A percentile compares a stretch with the other conserved stretches of the same genome.
phyloP scores from a whole-genome alignment of 2,888 invertebrate genomes.

The Caenorhabditis panamensis region DNA sequence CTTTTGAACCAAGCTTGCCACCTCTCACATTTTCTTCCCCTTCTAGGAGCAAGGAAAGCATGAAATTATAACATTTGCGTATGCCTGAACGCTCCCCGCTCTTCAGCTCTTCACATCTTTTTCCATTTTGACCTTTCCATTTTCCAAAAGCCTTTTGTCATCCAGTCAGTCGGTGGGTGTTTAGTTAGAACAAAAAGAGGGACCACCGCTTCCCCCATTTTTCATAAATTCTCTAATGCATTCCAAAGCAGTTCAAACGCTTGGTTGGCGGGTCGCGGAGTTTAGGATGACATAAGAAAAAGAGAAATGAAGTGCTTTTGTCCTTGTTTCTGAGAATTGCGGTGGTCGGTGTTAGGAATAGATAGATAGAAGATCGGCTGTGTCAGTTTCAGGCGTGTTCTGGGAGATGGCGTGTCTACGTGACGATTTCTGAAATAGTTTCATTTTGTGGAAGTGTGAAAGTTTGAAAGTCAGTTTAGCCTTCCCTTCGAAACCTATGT shows the following conservation, averaged over 20 bases:
- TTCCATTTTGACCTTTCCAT: not conserved
- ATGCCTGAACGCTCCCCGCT: not conserved
- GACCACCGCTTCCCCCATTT: not conserved
- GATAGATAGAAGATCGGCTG: not conserved
- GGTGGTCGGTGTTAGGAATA: not conserved
- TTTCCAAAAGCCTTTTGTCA: not conserved
- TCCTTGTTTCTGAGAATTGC: constrained; percentile 20
- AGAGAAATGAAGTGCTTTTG: constrained; percentile 14
- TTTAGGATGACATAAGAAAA: too few species aligned
- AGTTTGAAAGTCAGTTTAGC: too few species aligned
- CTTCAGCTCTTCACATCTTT: not conserved
- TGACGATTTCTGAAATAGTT: too few species aligned
- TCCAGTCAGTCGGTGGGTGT: not conserved
- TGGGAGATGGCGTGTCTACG: not conserved
- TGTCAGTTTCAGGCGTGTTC: not conserved
- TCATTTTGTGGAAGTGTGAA: too few species aligned
- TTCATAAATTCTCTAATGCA: constrained; percentile 33
- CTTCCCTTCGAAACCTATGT: too few species aligned
- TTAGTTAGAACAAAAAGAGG: not conserved
- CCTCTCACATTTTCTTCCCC: not conserved
- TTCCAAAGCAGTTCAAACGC: constrained; percentile 25
- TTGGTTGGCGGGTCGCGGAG: too few species aligned
- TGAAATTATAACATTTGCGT: constrained; percentile 4
- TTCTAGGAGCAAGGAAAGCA: not conserved
- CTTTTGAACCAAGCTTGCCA: not conserved